Conservation (phyloP, 2,888 invertebrate genomes). For the Hipparchia semele region DNA sequence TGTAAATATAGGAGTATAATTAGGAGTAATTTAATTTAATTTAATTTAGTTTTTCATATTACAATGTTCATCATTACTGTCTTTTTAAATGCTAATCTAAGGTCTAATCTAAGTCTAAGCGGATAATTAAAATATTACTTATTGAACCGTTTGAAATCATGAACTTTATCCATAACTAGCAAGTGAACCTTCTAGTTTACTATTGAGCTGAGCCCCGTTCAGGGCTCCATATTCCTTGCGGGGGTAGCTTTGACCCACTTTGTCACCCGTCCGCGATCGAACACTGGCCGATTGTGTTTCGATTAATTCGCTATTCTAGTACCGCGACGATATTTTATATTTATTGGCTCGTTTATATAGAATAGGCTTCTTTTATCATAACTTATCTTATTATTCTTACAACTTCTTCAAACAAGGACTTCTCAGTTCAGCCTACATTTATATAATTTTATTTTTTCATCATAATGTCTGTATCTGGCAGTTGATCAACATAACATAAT, state of each 20-base stretch:
- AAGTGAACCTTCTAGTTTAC: neutral
- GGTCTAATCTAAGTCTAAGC: too few relatives aligned
- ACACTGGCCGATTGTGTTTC: conserved; percentile 52
- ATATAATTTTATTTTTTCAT: too few relatives aligned
- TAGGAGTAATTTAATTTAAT: too few relatives aligned
- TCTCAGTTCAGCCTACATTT: too few relatives aligned
- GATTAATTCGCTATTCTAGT: conserved; percentile 70
- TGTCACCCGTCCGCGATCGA: conserved; percentile 34
- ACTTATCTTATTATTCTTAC: neutral
- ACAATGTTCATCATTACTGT: too few relatives aligned
- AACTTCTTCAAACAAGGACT: too few relatives aligned
- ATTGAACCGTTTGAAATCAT: neutral
- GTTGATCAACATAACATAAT: too few relatives aligned
- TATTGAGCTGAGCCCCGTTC: neutral
- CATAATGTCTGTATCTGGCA: too few relatives aligned
- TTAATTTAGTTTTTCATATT: too few relatives aligned
- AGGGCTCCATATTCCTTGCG: conserved; percentile 4
- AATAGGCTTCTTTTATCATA: conserved; percentile 36
- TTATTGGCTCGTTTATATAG: conserved; percentile 45
- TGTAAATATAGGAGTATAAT: too few relatives aligned
- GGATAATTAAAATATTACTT: too few relatives aligned
- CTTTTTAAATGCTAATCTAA: too few relatives aligned
- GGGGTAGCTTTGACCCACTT: conserved; percentile 32
- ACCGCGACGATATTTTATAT: conserved; percentile 59
- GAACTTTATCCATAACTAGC: neutral